Base-by-base conservation (phyloP, 2,888 invertebrate species). In the Eristalis intricaria region DNA sequence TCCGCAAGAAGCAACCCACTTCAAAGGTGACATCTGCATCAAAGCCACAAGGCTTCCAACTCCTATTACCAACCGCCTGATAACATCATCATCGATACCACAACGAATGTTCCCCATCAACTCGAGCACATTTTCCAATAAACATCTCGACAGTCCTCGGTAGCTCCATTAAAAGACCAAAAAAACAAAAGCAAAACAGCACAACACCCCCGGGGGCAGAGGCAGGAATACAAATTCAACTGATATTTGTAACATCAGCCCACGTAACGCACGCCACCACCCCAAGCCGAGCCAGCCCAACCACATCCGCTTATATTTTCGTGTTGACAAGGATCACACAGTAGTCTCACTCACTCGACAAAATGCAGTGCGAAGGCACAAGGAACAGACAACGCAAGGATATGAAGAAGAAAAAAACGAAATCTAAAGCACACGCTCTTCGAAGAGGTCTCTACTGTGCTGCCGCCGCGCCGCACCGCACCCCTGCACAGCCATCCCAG, bases 41-140 rank as follows among this genome's bases (percentile, higher is more conserved):
- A 19, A 50, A 50, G 50, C 43, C n/a, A 19, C 15, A 38, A n/a
- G 26, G 60, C 26, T 65, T 64, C 63, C 61, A 80, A 61, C 60
- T 73, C 66, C 43, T 61, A 68, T 73, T 68, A 80, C 65, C 76
- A 76, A 60, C 40, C 56, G 68, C 13, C 2, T 58, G 13, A 61
- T 60, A 71, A 80, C 50, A 61, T 70, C 50, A 75, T 76, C 40
- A 26, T 19, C 64, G 32, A 70, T 70, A 82, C 70, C 76, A 75
- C 70, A 29, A n/a, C 65, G 19, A 26, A 60, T 29, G 58, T 29
- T 43, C 64, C 65, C 69, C 73, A 77, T 74, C 71, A 35, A 74
- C 77, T 74, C 70, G 65, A 61, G 81, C 68, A 82, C 73, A 85
- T 82, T 86, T 82, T 78, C 56, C 77, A 82, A 86, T 81, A 85